phyloP scores from a whole-genome alignment of 2,888 invertebrate species.

The Epirrhoe alternata region DNA sequence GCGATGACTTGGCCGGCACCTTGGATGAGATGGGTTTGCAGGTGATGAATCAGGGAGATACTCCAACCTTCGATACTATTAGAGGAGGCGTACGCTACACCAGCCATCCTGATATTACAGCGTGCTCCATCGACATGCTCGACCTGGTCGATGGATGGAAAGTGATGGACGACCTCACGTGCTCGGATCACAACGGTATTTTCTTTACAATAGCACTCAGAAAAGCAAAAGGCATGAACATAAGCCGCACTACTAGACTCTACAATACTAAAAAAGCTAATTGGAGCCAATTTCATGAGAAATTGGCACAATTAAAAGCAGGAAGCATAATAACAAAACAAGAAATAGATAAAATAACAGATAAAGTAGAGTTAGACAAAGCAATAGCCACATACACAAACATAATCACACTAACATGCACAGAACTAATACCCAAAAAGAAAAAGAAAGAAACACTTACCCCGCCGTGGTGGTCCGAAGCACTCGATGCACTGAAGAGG shows the following conservation, averaged over 20 bases:
- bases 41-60: not conserved
- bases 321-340: not conserved
- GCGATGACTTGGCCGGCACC: not conserved
- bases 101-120: not conserved
- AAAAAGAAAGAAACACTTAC: not conserved
- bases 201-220: not conserved
- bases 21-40: constrained; percentile 1
- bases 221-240: not conserved
- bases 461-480: not conserved
- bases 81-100: not conserved
- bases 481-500: not conserved
- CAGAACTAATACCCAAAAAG: not conserved
- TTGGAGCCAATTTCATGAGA: constrained; percentile 8
- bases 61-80: not conserved
- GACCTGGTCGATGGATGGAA: not conserved
- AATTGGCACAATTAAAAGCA: constrained; percentile 17
- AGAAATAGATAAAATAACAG: not conserved
- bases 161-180: not conserved
- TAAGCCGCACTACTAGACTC: not conserved
- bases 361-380: not conserved
- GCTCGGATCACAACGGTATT: constrained; percentile 4
- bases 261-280: not conserved
- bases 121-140: not conserved
- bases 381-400: not conserved
- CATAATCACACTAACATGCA: not conserved